A percentile compares a stretch with the other conserved stretches of the same genome.
Evolutionary conservation across 37 sponge, comb jelly and placozoan genomes (phyloP).

Genomic region (Aplysina aerophoba): DNA sequence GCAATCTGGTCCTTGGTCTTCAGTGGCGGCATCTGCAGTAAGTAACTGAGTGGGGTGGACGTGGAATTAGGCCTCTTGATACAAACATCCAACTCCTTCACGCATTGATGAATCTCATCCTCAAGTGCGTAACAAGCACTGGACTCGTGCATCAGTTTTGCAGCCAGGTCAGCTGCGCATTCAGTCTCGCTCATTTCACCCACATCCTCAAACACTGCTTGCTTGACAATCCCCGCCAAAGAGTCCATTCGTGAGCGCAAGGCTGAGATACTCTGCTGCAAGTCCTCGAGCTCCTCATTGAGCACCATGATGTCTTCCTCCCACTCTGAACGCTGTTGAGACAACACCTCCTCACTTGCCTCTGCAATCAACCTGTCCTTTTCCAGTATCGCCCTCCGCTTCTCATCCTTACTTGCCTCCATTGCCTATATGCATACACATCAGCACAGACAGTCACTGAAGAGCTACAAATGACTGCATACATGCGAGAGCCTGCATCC

Average conservation of each 20-base stretch:
- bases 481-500: too few species aligned
- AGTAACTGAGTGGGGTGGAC: slow-evolving; percentile 53
- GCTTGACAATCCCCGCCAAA: slow-evolving; percentile 34
- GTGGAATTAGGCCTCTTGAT: slow-evolving; percentile 10
- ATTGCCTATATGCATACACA: slow-evolving; percentile 31
- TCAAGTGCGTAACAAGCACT: slow-evolving; percentile 22
- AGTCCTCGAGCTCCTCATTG: slow-evolving; percentile 64
- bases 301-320: slow-evolving; percentile 74
- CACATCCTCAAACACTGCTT: slow-evolving; percentile 57
- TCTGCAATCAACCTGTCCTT: slow-evolving; percentile 32
- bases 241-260: slow-evolving; percentile 15
- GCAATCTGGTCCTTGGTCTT: slow-evolving; percentile 32
- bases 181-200: slow-evolving; percentile 45
- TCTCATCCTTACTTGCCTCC: slow-evolving; percentile 45
- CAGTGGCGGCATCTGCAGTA: slow-evolving; percentile 66
- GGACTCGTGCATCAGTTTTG: slow-evolving; percentile 9
- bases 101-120: slow-evolving; percentile 31
- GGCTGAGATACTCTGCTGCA: slow-evolving; percentile 19
- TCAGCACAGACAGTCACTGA: too few species aligned
- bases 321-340: slow-evolving; percentile 22
- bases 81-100: slow-evolving; percentile 22
- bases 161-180: slow-evolving; percentile 34
- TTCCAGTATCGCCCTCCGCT: slow-evolving; percentile 45
- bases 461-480: too few species aligned
- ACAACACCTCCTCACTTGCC: neutral